These are phyloP conservation scores for Seira musarum DNA, from an alignment of 2,888 invertebrate species.

Conservation along the genomic window DNA sequence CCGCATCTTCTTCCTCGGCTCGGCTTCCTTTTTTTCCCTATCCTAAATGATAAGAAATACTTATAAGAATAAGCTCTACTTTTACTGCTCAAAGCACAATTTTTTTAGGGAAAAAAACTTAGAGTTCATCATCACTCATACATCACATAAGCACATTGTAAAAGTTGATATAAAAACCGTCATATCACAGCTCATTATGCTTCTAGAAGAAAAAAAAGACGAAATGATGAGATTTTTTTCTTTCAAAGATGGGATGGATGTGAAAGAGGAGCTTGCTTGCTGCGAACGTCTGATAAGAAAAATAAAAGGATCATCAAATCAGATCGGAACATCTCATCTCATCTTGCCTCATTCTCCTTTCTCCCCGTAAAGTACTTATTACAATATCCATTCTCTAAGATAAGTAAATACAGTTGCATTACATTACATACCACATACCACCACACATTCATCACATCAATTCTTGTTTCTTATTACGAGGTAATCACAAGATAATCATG, in stretches of 20 bases:
- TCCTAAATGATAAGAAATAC: slow-evolving; percentile 3
- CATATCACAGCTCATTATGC: slow-evolving; percentile 57
- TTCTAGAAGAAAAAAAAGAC: slow-evolving; percentile 20
- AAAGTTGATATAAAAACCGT: slow-evolving; percentile 47
- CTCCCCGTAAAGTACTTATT: slow-evolving; percentile 40
- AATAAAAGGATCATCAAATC: slow-evolving; percentile 15
- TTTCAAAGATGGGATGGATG: no score
- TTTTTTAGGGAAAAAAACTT: neutral
- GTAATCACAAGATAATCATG: neutral
- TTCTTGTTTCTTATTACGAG: no score
- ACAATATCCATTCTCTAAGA: no score
- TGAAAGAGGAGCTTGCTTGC: slow-evolving; percentile 10
- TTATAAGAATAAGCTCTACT: neutral
- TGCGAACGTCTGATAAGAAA: slow-evolving; percentile 11
- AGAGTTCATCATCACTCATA: slow-evolving; percentile 36
- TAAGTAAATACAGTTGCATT: no score
- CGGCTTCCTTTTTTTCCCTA: slow-evolving; percentile 27
- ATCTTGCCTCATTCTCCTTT: slow-evolving; percentile 54
- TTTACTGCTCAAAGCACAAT: neutral
- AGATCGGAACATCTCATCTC: slow-evolving; percentile 49
- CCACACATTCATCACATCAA: no score
- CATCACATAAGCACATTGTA: slow-evolving; percentile 59
- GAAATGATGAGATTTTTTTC: slow-evolving; percentile 12
- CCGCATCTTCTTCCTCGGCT: neutral
- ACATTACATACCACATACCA: no score